Evolutionary conservation across 2,113 vertebrate species (phyloP).

Genomic region (Garra rufa): DNA sequence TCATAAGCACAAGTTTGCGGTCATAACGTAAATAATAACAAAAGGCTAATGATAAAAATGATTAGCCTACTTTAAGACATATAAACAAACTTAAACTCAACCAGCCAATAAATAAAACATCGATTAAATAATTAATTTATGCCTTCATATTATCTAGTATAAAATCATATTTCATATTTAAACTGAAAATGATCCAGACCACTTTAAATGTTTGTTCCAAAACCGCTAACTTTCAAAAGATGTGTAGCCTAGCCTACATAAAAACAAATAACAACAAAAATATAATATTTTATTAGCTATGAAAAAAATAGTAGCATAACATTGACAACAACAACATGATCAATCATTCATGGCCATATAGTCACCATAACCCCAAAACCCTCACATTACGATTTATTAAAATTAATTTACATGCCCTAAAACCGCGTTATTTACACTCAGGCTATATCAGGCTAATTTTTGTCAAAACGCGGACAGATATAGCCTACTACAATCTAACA

Average conservation of each 20-base stretch:
- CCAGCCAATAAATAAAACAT: neutral
- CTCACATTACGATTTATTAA: constrained; percentile 14
- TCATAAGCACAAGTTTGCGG: neutral
- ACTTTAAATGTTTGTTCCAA: neutral
- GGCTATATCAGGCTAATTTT: neutral
- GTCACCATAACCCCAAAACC: neutral
- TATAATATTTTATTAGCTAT: neutral
- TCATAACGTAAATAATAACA: neutral
- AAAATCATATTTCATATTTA: neutral
- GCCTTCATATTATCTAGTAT: neutral
- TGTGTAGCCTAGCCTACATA: too few species aligned
- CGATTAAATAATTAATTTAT: neutral
- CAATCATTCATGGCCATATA: neutral
- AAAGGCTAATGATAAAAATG: neutral
- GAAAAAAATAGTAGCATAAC: neutral
- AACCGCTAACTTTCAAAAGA: neutral
- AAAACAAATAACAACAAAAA: neutral
- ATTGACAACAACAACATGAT: neutral
- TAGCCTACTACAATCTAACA: neutral
- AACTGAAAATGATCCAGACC: neutral
- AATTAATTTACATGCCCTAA: constrained; percentile 3
- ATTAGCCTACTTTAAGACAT: neutral
- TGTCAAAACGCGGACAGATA: neutral
- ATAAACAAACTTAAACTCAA: neutral
- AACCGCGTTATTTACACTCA: constrained; percentile 3